These are phyloP conservation scores for Peromyscus polionotus DNA, from an alignment of 2,113 vertebrate species.

Conservation along the genomic window DNA sequence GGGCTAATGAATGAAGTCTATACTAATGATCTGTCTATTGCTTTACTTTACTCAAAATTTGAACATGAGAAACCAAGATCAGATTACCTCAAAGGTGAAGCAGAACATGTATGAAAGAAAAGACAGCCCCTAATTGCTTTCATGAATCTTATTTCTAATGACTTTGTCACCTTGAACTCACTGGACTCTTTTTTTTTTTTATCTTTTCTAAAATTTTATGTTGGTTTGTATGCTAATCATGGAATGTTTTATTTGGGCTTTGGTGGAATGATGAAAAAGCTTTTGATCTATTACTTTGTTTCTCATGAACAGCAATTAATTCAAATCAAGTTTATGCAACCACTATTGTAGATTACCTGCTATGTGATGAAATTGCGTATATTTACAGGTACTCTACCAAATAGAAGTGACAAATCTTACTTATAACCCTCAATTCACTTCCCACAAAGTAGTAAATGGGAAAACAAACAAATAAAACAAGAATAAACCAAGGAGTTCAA, in stretches of 20 bases:
- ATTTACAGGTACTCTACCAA: neutral
- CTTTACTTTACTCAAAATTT: neutral
- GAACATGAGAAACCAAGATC: neutral
- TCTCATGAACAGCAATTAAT: neutral
- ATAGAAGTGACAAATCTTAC: neutral
- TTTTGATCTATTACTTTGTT: neutral
- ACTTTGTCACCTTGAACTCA: neutral
- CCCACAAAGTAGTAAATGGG: neutral
- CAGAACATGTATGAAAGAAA: neutral
- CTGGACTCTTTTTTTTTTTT: neutral
- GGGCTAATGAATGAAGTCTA: neutral
- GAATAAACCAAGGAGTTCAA: too few relatives aligned
- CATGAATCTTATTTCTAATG: neutral
- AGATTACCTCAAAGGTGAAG: neutral
- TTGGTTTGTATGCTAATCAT: neutral
- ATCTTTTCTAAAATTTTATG: neutral
- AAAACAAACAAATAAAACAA: neutral
- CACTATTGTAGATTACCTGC: neutral
- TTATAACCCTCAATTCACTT: neutral
- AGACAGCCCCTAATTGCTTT: too few relatives aligned
- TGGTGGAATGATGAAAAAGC: neutral
- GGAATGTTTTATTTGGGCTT: neutral
- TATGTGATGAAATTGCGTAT: rapidly evolving
- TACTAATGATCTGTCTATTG: neutral
- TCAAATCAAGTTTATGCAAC: neutral